phyloP scores from a whole-genome alignment of 2,113 vertebrate species.

The Sylvilagus bachmani region DNA sequence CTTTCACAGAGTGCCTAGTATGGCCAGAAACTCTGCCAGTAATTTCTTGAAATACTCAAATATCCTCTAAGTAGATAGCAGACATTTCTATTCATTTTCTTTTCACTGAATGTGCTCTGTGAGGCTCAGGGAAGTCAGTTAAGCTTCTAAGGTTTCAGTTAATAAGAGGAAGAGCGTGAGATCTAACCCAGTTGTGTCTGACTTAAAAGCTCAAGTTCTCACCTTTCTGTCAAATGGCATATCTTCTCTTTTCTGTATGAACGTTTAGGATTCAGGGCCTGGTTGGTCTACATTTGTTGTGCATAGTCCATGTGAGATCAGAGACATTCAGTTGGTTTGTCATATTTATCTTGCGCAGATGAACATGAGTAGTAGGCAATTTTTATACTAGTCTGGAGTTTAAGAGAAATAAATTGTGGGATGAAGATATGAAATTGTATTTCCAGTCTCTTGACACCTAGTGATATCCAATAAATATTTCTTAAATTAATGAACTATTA shows the following conservation, averaged over 20 bases:
- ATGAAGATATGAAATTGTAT: slow-evolving; percentile 30
- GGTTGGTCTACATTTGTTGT: background rate
- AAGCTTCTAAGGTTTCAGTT: slow-evolving; percentile 39
- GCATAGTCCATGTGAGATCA: background rate
- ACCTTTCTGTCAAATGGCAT: background rate
- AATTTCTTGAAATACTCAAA: slow-evolving; percentile 33
- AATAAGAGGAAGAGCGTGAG: background rate
- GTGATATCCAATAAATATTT: background rate
- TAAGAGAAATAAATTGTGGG: slow-evolving; percentile 8
- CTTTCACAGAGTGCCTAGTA: background rate
- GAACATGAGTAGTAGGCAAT: background rate
- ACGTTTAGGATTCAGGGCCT: background rate
- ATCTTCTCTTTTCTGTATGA: background rate
- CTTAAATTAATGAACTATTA: slow-evolving; percentile 52
- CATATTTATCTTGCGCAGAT: slow-evolving; percentile 32
- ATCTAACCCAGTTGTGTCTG: background rate
- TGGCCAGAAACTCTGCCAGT: slow-evolving; percentile 2
- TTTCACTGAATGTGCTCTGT: slow-evolving; percentile 21
- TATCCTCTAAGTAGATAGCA: background rate
- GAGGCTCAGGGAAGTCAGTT: background rate
- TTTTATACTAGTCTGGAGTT: slow-evolving; percentile 17
- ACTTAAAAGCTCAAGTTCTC: background rate
- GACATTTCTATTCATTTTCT: background rate
- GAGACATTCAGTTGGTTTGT: background rate
- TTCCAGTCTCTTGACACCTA: background rate